Evolutionary conservation across 1,140 invertebrate genomes (phyloP).

Genomic region (Solen grandis): DNA sequence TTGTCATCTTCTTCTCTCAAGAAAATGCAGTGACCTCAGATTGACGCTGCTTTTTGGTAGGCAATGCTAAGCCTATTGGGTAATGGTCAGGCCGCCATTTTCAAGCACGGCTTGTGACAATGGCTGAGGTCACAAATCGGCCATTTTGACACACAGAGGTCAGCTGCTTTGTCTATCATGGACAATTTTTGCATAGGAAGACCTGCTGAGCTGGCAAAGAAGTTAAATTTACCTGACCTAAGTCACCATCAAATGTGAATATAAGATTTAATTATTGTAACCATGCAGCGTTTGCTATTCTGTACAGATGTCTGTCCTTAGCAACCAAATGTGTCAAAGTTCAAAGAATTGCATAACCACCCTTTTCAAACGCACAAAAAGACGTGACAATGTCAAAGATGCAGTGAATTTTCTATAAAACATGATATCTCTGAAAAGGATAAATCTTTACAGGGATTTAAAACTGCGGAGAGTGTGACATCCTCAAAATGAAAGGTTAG

Average conservation of each 20-base stretch:
- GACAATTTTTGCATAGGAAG: slow-evolving; percentile 11
- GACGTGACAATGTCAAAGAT: slow-evolving; percentile 33
- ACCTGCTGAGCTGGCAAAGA: slow-evolving; percentile 27
- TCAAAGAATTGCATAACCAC: slow-evolving; percentile 43
- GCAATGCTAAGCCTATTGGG: slow-evolving; percentile 47
- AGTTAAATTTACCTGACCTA: slow-evolving; percentile 56
- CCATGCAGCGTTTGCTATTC: not conserved
- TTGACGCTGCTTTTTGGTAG: slow-evolving; percentile 48
- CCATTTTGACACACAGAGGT: slow-evolving; percentile 21
- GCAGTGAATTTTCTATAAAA: slow-evolving; percentile 40
- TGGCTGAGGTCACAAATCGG: slow-evolving; percentile 47
- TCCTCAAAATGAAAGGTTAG: slow-evolving; percentile 6
- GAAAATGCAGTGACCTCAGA: slow-evolving; percentile 27
- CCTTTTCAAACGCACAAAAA: slow-evolving; percentile 39
- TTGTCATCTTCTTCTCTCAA: slow-evolving; percentile 30
- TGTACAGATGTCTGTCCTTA: slow-evolving; percentile 17
- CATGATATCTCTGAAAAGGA: slow-evolving; percentile 31
- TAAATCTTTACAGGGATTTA: slow-evolving; percentile 37
- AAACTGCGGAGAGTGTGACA: slow-evolving; percentile 8
- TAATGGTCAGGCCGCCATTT: slow-evolving; percentile 14
- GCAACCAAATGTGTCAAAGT: slow-evolving; percentile 50
- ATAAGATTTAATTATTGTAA: slow-evolving; percentile 47
- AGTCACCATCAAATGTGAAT: slow-evolving; percentile 41
- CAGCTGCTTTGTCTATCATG: slow-evolving; percentile 46
- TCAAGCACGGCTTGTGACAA: slow-evolving; percentile 20